Evolutionary conservation across 2,113 vertebrate genomes (phyloP), one percentile per base, ranked within the genome.

Genomic region (Tinamus guttatus): DNA sequence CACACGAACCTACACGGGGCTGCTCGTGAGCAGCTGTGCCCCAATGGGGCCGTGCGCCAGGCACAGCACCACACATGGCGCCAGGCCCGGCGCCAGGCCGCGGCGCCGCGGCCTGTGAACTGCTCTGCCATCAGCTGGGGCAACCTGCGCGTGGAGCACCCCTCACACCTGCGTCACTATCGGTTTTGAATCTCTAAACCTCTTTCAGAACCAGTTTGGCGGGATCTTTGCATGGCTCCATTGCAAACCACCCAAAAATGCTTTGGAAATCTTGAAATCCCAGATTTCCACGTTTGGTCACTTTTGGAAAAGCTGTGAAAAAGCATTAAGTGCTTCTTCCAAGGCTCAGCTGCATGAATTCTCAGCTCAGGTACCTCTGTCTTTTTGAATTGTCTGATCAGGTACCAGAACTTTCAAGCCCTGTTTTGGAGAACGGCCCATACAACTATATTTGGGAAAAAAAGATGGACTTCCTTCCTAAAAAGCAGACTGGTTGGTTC

Each of bases 1-100:
- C 38, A 21, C 12, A 17, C 22, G 43, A 43, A 2, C 9, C 41
- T 16, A 38, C 52, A 51, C 11, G 47, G 36, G 63, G 24, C 14
- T 64, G 24, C 21, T n/a, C n/a, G 45, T 1, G 13, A 54, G 18
- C 0, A 1, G 13, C 58, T 24, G 12, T 19, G 0, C 27, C 10
- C 19, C 21, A 4, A 36, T 5, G 17, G 43, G 2, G 34, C 52
- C 59, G 52, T 3, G 1, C 25, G 1, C 21, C 71, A 49, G 49
- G 43, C 25, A 8, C 11, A 28, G 30, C 9, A 47, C 13, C 4
- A 9, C 16, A 30, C 47, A 34, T 16, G 47, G 18, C 10, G 47
- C 9, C 8, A 10, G 4, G 9, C 47, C 21, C 47, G 21, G 21
- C 17, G 21, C 21, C 3, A 22, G 47, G 47, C 47, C 7, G 45